Conservation (phyloP, 2,113 vertebrate species). For the Gymnobelideus leadbeateri region DNA sequence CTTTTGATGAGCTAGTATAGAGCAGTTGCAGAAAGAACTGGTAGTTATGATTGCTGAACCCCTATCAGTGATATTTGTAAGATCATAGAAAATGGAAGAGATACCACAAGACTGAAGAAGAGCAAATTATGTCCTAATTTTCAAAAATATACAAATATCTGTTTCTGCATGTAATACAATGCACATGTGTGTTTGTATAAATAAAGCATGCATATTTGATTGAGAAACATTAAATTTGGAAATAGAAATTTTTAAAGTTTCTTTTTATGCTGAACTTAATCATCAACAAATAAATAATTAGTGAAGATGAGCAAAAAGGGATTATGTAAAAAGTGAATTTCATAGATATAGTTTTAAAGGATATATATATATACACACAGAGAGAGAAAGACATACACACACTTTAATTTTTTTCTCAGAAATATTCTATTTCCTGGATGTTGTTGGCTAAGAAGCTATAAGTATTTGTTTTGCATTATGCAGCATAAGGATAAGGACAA, state of each 20-base stretch:
- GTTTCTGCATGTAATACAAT: neutral
- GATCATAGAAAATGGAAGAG: neutral
- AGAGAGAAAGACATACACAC: neutral
- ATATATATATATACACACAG: too few relatives aligned
- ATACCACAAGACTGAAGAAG: neutral
- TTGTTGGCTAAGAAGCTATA: neutral
- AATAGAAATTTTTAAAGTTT: neutral
- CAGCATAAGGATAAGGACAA: constrained; percentile 40
- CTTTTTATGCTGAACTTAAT: too few relatives aligned
- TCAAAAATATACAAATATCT: neutral
- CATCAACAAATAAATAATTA: too few relatives aligned
- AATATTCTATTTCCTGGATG: constrained; percentile 32
- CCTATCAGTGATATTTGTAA: neutral
- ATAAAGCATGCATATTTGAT: neutral
- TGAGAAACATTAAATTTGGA: neutral
- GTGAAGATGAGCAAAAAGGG: too few relatives aligned
- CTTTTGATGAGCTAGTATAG: too few relatives aligned
- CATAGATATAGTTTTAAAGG: neutral
- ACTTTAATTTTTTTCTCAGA: constrained; percentile 13
- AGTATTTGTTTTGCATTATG: neutral
- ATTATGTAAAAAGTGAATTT: neutral
- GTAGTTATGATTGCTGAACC: neutral
- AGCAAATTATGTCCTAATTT: neutral
- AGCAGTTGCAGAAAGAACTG: too few relatives aligned
- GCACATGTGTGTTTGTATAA: neutral